Evolutionary conservation across 2,888 invertebrate species (phyloP).

Genomic region (Andrena trimmerana): DNA sequence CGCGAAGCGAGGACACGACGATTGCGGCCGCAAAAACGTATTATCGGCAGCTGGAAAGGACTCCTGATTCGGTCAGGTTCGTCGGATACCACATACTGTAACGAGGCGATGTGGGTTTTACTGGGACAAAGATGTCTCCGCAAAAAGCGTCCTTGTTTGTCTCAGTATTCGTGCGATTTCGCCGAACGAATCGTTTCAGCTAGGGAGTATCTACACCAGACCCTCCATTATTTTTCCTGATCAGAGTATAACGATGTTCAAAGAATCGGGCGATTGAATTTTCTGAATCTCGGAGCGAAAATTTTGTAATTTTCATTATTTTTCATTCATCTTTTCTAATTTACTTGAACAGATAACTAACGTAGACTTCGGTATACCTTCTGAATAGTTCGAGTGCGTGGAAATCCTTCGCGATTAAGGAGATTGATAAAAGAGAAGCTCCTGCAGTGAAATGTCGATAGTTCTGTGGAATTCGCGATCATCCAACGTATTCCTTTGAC

Average conservation of each 20-base stretch:
- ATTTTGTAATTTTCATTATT: no score
- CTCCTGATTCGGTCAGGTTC: conserved; percentile 43
- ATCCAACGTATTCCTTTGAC: not conserved
- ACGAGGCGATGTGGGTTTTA: conserved; percentile 60
- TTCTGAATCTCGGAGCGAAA: no score
- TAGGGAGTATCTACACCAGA: not conserved
- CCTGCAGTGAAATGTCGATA: not conserved
- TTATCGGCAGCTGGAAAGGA: conserved; percentile 37
- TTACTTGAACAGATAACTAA: no score
- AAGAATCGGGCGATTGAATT: no score
- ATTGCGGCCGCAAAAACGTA: conserved; percentile 44
- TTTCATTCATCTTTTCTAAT: no score
- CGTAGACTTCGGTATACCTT: no score
- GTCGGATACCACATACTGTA: conserved; percentile 46
- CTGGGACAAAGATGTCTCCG: not conserved
- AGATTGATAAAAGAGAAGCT: not conserved
- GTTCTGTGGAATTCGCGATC: not conserved
- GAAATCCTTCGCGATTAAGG: not conserved
- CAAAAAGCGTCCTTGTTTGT: conserved; percentile 42
- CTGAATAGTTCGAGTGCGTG: no score
- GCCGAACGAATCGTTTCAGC: not conserved
- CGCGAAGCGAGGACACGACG: conserved; percentile 3
- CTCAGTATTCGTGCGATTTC: conserved; percentile 14
- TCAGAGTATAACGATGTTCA: not conserved
- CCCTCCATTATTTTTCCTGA: conserved; percentile 1